Base-by-base conservation (phyloP, 2,888 invertebrate species). In the Drosophila mimica region DNA sequence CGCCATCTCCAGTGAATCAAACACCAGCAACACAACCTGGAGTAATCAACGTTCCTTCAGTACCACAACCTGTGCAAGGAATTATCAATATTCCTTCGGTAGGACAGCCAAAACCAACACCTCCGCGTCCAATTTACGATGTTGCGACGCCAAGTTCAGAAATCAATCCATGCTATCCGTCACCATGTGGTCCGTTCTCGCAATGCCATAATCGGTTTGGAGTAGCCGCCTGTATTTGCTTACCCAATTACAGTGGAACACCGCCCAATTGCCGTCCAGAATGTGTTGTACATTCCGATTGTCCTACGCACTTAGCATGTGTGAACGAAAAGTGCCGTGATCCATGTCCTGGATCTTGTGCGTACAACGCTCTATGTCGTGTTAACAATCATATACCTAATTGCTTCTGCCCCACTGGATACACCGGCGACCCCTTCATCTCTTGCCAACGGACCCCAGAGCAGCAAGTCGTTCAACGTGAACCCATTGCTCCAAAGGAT, bases 321-420 rank as follows among this genome's bases (percentile, higher is more conserved):
- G 93, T 95, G 57, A 94, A 94, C 81, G 94, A 95, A 79, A 96
- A 95, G 93, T 96, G 97, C 92, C 93, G 93, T 17, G 95, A 96
- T 91, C 96, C 96, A 28, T 97, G 96, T 79, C 94, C 94, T 53
- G 95, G 95, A 57, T 95, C 95, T 76, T 96, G 97, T 92, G 97
- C 96, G 40, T 93, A 94, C 68, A 95, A 96, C 91, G 94, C 96
- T 0, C 93, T 94, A 56, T 97, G 97, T 81, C 94, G 95, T 79
- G 96, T 96, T 31, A 94, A 96, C 31, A 95, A 95, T 76, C 96
- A 96, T 84, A 94, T 95, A 85, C 96, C 97, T 2, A 96, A 96
- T 87, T 97, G 97, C 90, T 95, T 95, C 76, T 97, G 97, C 91
- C 95, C 94, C 73, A 79, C 93, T 1, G 94, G 95, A 40, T 95